phyloP scores from a whole-genome alignment of 2,797 vertebrate species.

The Bovichtus variegatus region DNA sequence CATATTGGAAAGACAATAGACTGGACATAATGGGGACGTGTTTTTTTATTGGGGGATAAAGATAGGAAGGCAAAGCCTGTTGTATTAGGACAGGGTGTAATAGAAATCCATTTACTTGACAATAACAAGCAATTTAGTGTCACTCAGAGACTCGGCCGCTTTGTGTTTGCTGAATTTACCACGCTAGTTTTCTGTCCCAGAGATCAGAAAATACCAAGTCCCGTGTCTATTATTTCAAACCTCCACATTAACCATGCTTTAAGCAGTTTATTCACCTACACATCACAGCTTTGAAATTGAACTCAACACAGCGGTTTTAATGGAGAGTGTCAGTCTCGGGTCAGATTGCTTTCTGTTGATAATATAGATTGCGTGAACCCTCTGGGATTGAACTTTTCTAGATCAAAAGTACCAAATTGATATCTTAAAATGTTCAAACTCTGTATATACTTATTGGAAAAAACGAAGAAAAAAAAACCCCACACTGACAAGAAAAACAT shows the following conservation, averaged over 20 bases:
- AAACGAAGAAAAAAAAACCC: conserved; percentile 29
- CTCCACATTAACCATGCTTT: neutral
- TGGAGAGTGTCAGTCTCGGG: conserved; percentile 24
- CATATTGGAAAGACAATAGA: conserved; percentile 66
- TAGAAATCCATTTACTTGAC: conserved; percentile 64
- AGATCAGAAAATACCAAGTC: conserved; percentile 24
- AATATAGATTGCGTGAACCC: conserved; percentile 18
- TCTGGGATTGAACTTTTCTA: conserved; percentile 36
- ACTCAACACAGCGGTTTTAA: conserved; percentile 25
- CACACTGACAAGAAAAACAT: neutral
- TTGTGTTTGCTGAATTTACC: conserved; percentile 31
- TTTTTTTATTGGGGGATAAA: conserved; percentile 67
- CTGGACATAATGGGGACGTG: conserved; percentile 56
- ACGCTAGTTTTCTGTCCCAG: conserved; percentile 18
- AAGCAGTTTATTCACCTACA: conserved; percentile 14
- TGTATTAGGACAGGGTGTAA: conserved; percentile 52
- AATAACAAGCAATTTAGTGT: conserved; percentile 60
- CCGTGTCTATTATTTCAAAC: conserved; percentile 7
- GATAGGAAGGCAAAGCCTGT: conserved; percentile 51
- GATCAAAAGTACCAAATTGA: conserved; percentile 47
- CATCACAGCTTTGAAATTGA: conserved; percentile 29
- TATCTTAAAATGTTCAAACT: conserved; percentile 26
- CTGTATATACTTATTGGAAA: conserved; percentile 27
- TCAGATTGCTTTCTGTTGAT: conserved; percentile 37
- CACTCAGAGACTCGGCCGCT: conserved; percentile 42